These are phyloP conservation scores for Leptinotarsa texana DNA, from an alignment of 1,140 invertebrate genomes.

Conservation along the genomic window DNA sequence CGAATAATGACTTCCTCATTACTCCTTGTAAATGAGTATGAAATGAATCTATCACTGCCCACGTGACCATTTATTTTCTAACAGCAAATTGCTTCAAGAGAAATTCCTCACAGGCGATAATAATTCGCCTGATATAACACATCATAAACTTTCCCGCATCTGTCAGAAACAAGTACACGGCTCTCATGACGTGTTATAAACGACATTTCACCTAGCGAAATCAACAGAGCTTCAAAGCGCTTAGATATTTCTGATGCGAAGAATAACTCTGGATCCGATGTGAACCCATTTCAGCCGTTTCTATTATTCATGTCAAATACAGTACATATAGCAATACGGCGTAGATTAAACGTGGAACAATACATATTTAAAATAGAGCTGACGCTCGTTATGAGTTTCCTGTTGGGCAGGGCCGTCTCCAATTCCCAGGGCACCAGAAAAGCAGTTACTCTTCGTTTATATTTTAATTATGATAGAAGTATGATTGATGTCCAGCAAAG, in stretches of 20 bases:
- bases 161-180: neutral
- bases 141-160: neutral
- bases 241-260: neutral
- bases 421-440: neutral
- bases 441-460: no score
- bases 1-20: no score
- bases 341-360: neutral
- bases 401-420: neutral
- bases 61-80: no score
- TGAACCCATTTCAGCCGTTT: slow-evolving; percentile 5
- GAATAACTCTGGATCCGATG: neutral
- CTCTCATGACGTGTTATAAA: neutral
- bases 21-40: no score
- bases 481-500: no score
- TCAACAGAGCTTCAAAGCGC: neutral
- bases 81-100: no score
- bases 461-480: no score
- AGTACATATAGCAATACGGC: neutral
- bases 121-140: neutral
- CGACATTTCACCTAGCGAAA: neutral
- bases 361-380: neutral
- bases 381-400: neutral
- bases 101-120: no score
- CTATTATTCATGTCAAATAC: slow-evolving; percentile 8
- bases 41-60: no score